Evolutionary conservation across 2,888 invertebrate genomes (phyloP), one percentile per base, ranked within the genome.

Genomic region (Iphiclides podalirius): DNA sequence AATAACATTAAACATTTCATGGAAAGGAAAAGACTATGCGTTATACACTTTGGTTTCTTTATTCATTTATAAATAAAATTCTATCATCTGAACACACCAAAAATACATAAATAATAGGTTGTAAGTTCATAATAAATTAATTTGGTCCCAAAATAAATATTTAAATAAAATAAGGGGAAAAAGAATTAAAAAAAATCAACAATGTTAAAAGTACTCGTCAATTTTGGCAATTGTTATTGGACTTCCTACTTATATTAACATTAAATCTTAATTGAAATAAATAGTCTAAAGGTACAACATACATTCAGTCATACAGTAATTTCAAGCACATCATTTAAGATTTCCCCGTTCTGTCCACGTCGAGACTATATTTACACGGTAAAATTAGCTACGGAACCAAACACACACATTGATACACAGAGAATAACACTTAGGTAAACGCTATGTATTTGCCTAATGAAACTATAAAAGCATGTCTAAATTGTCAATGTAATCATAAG

Each of bases 81-180:
- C 74, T 82, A 72, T 79, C 74, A 77, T 77, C 75, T 80, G 77
- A 85, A 85, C 80, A 84, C 85, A 83, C 77, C 76, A 73, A 76
- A 80, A 81, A 50, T 83, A 81, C 79, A 79, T 80, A 83, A 87
- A 76, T 70, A 70, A 72, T 67, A 74, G 67, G 67, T 59, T 67
- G 79, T 67, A 82, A 79, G 76, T 75, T 81, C 70, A 78, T 77
- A 87, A 88, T 87, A 88, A 88, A 87, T 84, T 84, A 85, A 85
- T 88, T 89, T 90, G 85, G 84, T 89, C 89, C 87, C 88, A 75
- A 87, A 86, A 89, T 87, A 86, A 87, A 86, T 86, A 82, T 79
- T 72, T 68, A 79, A 79, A 85, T 79, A 82, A 80, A 79, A 78
- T 82, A 81, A 81, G 65, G 70, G 74, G 79, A 77, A 72, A 67